A percentile compares a stretch with the other conserved stretches of the same genome.
phyloP scores from a whole-genome alignment of 2,888 invertebrate genomes.

The Syrista parreyssii region DNA sequence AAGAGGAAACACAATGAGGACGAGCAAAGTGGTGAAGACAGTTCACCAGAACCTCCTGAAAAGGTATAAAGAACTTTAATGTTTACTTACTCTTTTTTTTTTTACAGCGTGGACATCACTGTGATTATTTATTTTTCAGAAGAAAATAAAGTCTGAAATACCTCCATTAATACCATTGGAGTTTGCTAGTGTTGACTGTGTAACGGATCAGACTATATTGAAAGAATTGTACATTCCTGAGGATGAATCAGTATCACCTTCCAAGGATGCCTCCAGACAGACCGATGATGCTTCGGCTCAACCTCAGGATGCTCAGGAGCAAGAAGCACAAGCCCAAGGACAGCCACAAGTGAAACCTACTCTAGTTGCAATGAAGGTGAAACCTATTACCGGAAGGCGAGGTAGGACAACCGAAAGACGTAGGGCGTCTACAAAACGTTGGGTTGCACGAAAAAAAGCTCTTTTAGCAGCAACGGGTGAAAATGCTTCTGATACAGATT shows the following conservation, averaged over 20 bases:
- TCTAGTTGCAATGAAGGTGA: conserved; percentile 20
- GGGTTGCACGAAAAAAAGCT: conserved; percentile 61
- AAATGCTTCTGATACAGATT: conserved; percentile 57
- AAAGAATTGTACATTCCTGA: conserved; percentile 31
- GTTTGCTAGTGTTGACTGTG: conserved; percentile 11
- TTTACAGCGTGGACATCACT: background rate
- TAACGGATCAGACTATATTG: conserved; percentile 6
- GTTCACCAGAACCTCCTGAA: conserved; percentile 4
- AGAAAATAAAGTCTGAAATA: conserved; percentile 32
- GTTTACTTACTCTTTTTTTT: background rate
- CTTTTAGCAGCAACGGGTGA: conserved; percentile 58
- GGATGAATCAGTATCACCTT: conserved; percentile 23
- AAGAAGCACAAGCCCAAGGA: background rate
- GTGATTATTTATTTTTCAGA: conserved; percentile 31
- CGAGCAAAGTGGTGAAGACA: conserved; percentile 3
- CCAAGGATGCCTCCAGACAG: conserved; percentile 14
- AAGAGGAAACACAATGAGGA: conserved; percentile 4
- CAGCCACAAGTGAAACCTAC: conserved; percentile 3
- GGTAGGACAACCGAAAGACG: conserved; percentile 51
- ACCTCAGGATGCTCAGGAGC: background rate
- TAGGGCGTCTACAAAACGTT: conserved; percentile 59
- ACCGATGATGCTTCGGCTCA: background rate
- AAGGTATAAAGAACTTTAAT: conserved; percentile 8
- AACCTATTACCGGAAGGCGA: conserved; percentile 34
- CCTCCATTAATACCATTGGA: conserved; percentile 25